Conservation (phyloP, 2,797 vertebrate genomes). For the Psittacula derbiana region DNA sequence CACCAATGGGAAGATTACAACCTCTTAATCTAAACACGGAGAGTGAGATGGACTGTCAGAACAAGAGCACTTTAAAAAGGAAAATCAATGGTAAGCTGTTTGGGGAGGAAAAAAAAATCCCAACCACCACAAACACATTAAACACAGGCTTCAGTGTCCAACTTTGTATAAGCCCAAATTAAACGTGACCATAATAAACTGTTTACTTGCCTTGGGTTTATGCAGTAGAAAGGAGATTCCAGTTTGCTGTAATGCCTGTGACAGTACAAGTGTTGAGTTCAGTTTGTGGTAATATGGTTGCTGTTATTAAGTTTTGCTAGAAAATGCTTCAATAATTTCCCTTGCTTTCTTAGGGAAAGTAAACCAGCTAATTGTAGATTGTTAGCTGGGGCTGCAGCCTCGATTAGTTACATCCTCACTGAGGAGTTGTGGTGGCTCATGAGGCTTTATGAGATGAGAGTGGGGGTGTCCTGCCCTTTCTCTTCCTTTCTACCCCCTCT, state of each 20-base stretch:
- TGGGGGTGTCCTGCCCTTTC: background rate
- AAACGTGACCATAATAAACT: conserved; percentile 48
- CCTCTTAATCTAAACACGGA: background rate
- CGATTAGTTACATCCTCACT: accelerated
- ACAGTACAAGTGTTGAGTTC: background rate
- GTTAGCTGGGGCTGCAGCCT: background rate
- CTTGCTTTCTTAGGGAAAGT: background rate
- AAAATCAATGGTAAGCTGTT: conserved; percentile 50
- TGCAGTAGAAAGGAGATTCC: background rate
- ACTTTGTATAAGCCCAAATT: conserved; percentile 34
- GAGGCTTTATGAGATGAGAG: background rate
- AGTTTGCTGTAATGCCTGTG: background rate
- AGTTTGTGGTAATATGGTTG: background rate
- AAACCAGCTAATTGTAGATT: background rate
- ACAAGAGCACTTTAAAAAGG: conserved; percentile 22
- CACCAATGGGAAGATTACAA: background rate
- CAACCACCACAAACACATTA: conserved; percentile 31
- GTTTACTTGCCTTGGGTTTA: conserved; percentile 53
- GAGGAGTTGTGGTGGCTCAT: accelerated
- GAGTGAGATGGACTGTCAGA: background rate
- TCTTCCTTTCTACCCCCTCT: background rate
- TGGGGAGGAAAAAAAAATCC: background rate
- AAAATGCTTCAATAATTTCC: background rate
- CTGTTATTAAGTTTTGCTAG: background rate
- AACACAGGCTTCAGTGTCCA: conserved; percentile 23